Base-by-base conservation (phyloP, 2,113 vertebrate genomes). In the Atractosteus spatula region DNA sequence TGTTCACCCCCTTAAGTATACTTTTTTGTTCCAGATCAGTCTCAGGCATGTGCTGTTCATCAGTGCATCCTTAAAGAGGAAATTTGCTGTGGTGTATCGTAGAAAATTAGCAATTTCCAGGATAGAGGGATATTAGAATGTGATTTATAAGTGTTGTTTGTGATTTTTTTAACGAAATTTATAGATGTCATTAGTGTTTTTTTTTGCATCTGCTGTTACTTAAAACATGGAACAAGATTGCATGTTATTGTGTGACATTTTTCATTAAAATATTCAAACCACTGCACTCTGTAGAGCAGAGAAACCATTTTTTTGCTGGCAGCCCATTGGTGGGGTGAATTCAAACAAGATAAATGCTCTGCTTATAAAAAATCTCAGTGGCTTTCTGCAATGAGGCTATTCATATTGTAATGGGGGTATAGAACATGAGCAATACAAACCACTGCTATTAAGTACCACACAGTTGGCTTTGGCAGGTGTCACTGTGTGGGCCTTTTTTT, bases 321-420 rank as follows among this genome's bases (percentile, higher is more conserved):
- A 61, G 57, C 70, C 75, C 42, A 57, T 66, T 69, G 67, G 69
- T 74, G 77, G 65, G 71, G 62, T n/a, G 54, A 68, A 16, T 41
- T 55, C 64, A 77, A 74, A 79, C 72, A 81, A 83, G 79, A 79
- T 66, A 70, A 79, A 82, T 82, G 66, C 73, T 77, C 64, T 69
- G 73, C 71, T 77, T 76, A 62, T 66, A 71, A 74, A 44, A 74
- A 56, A 69, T 67, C 72, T 71, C 65, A 74, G 70, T 72, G 55
- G 42, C 54, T 57, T 14, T 47, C 61, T 17, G 62, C 59, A 72
- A 55, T 51, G n/a, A 64, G 68, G 69, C 69, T 62, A 72, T 83
- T 77, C 42, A 70, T 72, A 74, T 71, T 74, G 79, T 72, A 77
- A 77, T 77, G 77, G 57, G 61, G 55, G 55, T 70, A 76, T 75